These are phyloP conservation scores for Drosophila auraria DNA, from an alignment of 1,140 invertebrate species.

Conservation along the genomic window DNA sequence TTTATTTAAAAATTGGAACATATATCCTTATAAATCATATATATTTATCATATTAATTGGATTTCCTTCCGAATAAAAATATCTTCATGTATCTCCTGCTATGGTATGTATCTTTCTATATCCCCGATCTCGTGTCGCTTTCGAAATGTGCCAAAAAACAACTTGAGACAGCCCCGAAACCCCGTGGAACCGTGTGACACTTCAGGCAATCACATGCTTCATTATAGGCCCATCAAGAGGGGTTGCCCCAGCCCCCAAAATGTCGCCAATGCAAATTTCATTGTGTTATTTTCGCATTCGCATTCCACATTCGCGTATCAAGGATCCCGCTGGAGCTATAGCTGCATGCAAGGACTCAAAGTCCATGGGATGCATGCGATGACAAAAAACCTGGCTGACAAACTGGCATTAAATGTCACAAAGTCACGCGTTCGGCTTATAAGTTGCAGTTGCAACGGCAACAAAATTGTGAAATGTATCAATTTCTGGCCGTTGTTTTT, in stretches of 20 bases:
- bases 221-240: constrained; percentile 72
- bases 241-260: not conserved
- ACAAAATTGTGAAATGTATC: constrained; percentile 75
- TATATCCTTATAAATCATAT: too few relatives aligned
- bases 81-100: not conserved
- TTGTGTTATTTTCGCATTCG: constrained; percentile 78
- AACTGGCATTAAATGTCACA: constrained; percentile 80
- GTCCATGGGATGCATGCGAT: constrained; percentile 39
- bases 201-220: constrained; percentile 79
- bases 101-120: constrained; percentile 1
- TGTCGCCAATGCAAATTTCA: constrained; percentile 68
- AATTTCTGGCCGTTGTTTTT: constrained; percentile 70
- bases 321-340: not conserved
- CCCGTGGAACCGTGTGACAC: constrained; percentile 47
- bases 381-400: constrained; percentile 55
- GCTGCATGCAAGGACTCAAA: constrained; percentile 19
- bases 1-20: not conserved
- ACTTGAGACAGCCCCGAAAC: constrained; percentile 17
- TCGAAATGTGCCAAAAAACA: constrained; percentile 38
- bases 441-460: constrained; percentile 45
- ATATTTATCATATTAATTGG: not conserved
- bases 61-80: not conserved
- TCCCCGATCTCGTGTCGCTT: constrained; percentile 4
- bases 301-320: constrained; percentile 23
- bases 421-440: constrained; percentile 66